These are phyloP conservation scores for Chloebia gouldiae DNA, from an alignment of 2,113 vertebrate species.

Conservation along the genomic window DNA sequence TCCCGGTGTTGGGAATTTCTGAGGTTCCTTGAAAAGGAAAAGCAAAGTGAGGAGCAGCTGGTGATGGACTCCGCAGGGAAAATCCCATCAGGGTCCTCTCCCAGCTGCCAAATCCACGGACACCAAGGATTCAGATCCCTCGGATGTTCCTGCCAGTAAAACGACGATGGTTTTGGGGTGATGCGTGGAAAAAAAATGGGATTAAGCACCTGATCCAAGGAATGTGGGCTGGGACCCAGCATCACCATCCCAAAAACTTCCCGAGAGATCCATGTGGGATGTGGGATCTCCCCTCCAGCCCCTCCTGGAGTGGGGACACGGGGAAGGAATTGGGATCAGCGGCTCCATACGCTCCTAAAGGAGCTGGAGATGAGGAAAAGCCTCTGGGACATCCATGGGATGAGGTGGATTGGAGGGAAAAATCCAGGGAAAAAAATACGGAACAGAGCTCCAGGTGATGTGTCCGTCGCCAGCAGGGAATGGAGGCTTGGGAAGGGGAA, in stretches of 20 bases:
- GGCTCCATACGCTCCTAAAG: background rate
- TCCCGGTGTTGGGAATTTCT: background rate
- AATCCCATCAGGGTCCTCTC: background rate
- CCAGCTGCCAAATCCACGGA: background rate
- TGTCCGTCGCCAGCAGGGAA: background rate
- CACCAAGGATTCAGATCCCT: background rate
- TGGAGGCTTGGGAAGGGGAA: background rate
- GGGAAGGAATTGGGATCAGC: background rate
- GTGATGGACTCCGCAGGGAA: background rate
- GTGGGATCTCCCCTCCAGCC: background rate
- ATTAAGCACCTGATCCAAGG: background rate
- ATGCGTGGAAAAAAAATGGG: background rate
- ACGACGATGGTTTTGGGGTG: background rate
- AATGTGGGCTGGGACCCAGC: background rate
- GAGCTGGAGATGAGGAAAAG: background rate
- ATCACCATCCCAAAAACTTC: background rate
- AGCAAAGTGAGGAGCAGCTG: background rate
- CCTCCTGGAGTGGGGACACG: background rate
- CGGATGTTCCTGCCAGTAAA: background rate
- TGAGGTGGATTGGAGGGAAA: fast-evolving
- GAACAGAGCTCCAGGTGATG: background rate
- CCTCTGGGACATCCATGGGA: background rate
- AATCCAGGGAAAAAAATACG: background rate
- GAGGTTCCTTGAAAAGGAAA: background rate
- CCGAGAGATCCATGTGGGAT: background rate